Base-by-base conservation (phyloP, 2,113 vertebrate genomes). In the Cyphomyrus discorhynchus region DNA sequence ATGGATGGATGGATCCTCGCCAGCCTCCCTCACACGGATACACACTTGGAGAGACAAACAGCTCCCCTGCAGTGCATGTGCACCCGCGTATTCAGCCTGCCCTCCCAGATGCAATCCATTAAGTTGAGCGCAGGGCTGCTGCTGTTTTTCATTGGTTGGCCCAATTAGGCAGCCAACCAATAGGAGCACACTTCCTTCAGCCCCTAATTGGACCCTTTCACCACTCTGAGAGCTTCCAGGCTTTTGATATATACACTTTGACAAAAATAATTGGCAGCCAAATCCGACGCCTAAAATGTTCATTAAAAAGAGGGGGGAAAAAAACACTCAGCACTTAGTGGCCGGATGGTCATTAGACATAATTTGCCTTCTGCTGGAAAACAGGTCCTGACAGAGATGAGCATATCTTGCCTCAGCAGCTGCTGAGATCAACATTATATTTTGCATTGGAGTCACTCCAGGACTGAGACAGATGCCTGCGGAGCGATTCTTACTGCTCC, bases 401-500 rank as follows among this genome's bases (percentile, higher is more conserved):
- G 88, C 70, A 91, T 92, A 94, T 94, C 93, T 91, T 91, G 89
- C 91, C 90, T 93, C 92, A 94, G 94, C 93, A 94, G 94, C 94
- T 93, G 92, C 91, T 93, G 92, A 90, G 91, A 91, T 91, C 88
- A 90, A 88, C 88, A 66, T 89, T 92, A 88, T 84, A 88, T 88
- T 86, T 89, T 53, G 88, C 85, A n/a, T 62, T 94, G 92, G 92
- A 93, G 91, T 88, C 92, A n/a, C 90, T 93, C 92, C 91, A 92
- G 90, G 92, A 91, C 82, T 83, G 86, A 89, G 87, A 85, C 92
- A 90, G 91, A 90, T 90, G 91, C 86, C 49, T 50, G 7, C 49
- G 31, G 85, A 58, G 46, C 86, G 50, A 45, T 17, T 46, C 7
- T 39, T 45, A 17, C 31, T 45, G 50, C 80, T n/a, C 35, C 52